These are phyloP conservation scores for Kryptolebias ocellatus DNA, from an alignment of 2,797 vertebrate genomes.

Conservation along the genomic window DNA sequence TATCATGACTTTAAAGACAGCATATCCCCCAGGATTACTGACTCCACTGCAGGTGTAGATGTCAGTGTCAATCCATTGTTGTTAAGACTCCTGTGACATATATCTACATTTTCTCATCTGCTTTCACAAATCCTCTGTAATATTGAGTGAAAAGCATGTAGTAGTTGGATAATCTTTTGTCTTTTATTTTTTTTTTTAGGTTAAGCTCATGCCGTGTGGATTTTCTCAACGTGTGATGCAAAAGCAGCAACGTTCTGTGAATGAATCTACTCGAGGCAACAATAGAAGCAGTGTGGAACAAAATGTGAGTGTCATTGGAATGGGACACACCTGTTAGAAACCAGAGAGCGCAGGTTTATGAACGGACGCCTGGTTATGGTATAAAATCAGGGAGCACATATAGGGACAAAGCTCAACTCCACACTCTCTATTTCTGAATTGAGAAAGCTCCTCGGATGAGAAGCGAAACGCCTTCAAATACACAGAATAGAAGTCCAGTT, in stretches of 20 bases:
- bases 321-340: conserved; percentile 5
- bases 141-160: conserved; percentile 42
- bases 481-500: too few species aligned
- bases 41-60: conserved; percentile 24
- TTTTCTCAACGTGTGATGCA: conserved; percentile 51
- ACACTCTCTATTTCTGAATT: too few species aligned
- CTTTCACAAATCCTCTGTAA: conserved; percentile 47
- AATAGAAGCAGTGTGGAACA: conserved; percentile 1
- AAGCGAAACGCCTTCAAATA: too few species aligned
- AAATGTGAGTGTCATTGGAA: neutral
- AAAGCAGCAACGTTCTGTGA: conserved; percentile 45
- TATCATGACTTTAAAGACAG: neutral
- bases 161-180: conserved; percentile 66
- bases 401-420: too few species aligned
- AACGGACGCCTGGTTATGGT: too few species aligned
- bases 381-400: too few species aligned
- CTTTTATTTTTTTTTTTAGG: conserved; percentile 43
- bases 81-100: conserved; percentile 21
- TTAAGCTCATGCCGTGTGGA: conserved; percentile 60
- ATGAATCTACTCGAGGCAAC: conserved; percentile 35
- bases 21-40: conserved; percentile 10
- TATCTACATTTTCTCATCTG: conserved; percentile 45
- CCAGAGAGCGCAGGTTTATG: conserved; percentile 22
- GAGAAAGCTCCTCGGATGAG: too few species aligned
- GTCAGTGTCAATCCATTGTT: conserved; percentile 15